A percentile compares a stretch with the other conserved stretches of the same genome.
Evolutionary conservation across 2,888 invertebrate genomes (phyloP).

Genomic region (Timandra comae): DNA sequence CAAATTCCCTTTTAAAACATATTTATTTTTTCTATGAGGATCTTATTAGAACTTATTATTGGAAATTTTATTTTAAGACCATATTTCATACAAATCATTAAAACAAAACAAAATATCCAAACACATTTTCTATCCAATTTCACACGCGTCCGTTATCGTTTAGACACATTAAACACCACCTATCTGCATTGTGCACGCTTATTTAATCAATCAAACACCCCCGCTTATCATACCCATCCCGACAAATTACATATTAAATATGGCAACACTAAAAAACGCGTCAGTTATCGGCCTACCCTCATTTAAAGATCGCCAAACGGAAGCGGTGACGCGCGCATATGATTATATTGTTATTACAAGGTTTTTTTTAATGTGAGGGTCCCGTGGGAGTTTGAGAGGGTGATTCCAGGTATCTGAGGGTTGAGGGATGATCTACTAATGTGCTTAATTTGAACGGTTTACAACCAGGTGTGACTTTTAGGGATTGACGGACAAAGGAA

Average conservation of each 20-base stretch:
- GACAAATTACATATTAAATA: conserved; percentile 72
- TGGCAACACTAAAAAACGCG: conserved; percentile 58
- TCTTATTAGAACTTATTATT: too few relatives aligned
- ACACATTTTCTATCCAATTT: too few relatives aligned
- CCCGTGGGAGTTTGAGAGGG: conserved; percentile 55
- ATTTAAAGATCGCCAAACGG: conserved; percentile 39
- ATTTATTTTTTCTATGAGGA: too few relatives aligned
- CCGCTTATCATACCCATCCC: conserved; percentile 63
- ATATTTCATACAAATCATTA: too few relatives aligned
- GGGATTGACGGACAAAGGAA: conserved; percentile 13
- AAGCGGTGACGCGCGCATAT: conserved; percentile 59
- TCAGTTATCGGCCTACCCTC: conserved; percentile 56
- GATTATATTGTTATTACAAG: conserved; percentile 71
- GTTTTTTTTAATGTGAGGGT: conserved; percentile 54
- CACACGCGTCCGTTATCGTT: conserved; percentile 44
- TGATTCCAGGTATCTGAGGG: conserved; percentile 45
- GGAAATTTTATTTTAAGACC: too few relatives aligned
- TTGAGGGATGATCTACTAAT: conserved; percentile 55
- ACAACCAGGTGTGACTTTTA: conserved; percentile 49
- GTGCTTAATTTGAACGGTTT: conserved; percentile 46
- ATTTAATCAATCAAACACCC: conserved; percentile 72
- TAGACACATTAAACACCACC: conserved; percentile 51
- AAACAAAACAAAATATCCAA: too few relatives aligned
- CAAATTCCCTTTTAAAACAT: too few relatives aligned
- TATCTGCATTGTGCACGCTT: conserved; percentile 64